Evolutionary conservation across 1,140 invertebrate genomes (phyloP), one percentile per base, ranked within the genome.

Genomic region (Portunus trituberculatus): DNA sequence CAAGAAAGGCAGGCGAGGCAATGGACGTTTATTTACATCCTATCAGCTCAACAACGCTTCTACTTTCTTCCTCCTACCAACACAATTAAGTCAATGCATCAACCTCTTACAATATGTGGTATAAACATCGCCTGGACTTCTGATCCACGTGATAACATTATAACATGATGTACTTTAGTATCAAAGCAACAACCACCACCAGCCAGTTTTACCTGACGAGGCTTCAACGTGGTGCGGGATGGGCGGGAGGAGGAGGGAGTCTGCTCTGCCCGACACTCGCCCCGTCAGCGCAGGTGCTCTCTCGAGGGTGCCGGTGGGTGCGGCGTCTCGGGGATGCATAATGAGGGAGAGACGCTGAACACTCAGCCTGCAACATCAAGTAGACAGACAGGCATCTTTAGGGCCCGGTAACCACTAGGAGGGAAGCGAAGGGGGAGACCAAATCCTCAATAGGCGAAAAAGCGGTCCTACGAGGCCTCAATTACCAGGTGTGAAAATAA

Each of bases 401-500:
- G 67, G 67, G 67, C 20, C 67, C 67, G 10, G n/a, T 76, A 76
- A 76, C 67, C 20, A 76, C 67, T 76, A 76, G 67, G 67, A 25
- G n/a, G 67, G 20, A n/a, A 76, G 67, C 67, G 20, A n/a, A n/a
- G 67, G 67, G n/a, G 67, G n/a, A 76, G 67, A 76, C 67, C 4
- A 25, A 76, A 76, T n/a, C 67, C 67, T 76, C n/a, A 76, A 25
- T n/a, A 76, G 67, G 67, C 67, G 20, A 76, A 20, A 76, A 76
- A 76, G 67, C 67, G 67, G 67, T 76, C 67, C 67, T 20, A n/a
- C 16, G 67, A 76, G 67, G n/a, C 67, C 67, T 76, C 67, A 76
- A 76, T 76, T 76, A 76, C 67, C 67, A 76, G 67, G 67, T 76
- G 67, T 76, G 67, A 76, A 76, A 76, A 76, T 76, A 76, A n/a